Percentiles rank a stretch among this genome's conserved stretches.
phyloP scores from a whole-genome alignment of 2,113 vertebrate species.

The Excalfactoria chinensis region DNA sequence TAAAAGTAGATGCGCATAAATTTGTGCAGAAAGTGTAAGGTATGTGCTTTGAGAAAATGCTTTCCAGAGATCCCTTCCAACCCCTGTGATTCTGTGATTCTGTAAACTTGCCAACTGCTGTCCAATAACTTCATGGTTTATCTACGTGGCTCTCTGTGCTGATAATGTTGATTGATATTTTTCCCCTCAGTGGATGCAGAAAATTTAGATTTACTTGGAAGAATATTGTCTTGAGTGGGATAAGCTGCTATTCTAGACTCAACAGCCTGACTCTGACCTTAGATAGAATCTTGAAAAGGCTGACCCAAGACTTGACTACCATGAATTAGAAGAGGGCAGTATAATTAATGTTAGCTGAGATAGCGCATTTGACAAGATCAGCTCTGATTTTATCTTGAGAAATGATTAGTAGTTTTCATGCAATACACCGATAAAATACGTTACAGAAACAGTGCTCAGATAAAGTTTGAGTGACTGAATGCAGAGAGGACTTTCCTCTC shows the following conservation, averaged over 20 bases:
- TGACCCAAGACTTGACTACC: slow-evolving; percentile 19
- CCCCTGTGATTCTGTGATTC: background rate
- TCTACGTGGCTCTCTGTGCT: background rate
- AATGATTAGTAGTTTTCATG: background rate
- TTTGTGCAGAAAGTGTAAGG: background rate
- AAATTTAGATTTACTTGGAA: background rate
- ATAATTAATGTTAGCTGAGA: background rate
- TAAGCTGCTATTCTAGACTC: background rate
- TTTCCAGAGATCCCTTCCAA: background rate
- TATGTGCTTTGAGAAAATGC: background rate
- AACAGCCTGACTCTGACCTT: background rate
- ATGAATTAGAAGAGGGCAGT: background rate
- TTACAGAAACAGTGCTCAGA: background rate
- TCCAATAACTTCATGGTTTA: background rate
- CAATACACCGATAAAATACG: background rate
- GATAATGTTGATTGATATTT: background rate
- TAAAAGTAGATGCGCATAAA: background rate
- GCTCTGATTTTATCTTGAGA: background rate
- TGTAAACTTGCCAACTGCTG: background rate
- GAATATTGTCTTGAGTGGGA: background rate
- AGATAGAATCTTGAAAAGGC: background rate
- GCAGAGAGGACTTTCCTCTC: background rate
- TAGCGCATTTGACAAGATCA: background rate
- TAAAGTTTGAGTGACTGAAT: background rate
- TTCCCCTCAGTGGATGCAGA: background rate